These are phyloP conservation scores for Cheilinus undulatus DNA, from an alignment of 2,113 vertebrate species.

Conservation along the genomic window DNA sequence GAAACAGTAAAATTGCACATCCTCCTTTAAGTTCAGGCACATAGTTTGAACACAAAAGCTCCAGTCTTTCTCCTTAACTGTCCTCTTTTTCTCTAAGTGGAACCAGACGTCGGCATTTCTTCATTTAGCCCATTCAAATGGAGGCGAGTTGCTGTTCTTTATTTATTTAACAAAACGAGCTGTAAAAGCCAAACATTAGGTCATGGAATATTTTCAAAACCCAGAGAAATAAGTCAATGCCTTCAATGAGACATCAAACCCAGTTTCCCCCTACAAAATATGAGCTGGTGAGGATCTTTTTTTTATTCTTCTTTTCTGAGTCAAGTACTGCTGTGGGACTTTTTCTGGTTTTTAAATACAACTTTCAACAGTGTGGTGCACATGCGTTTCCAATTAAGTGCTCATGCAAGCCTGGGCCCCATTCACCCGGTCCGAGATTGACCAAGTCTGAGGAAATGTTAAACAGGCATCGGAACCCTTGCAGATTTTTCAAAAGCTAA, in stretches of 20 bases:
- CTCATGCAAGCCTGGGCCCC: conserved; percentile 73
- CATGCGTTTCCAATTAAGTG: conserved; percentile 84
- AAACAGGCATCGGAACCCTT: conserved; percentile 77
- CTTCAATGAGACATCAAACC: conserved; percentile 78
- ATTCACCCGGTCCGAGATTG: conserved; percentile 72
- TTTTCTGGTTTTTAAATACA: conserved; percentile 73
- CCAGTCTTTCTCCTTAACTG: conserved; percentile 73
- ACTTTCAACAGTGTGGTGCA: conserved; percentile 72
- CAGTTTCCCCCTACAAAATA: conserved; percentile 73
- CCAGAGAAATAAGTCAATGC: conserved; percentile 76
- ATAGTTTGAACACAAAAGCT: conserved; percentile 75
- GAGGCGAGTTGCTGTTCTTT: conserved; percentile 71
- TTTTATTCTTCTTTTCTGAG: conserved; percentile 51
- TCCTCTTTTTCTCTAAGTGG: conserved; percentile 77
- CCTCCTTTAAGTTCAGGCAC: conserved; percentile 55
- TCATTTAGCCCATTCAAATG: conserved; percentile 73
- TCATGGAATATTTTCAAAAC: conserved; percentile 82
- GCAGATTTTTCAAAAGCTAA: conserved; percentile 71
- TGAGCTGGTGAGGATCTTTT: conserved; percentile 75
- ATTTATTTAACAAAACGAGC: conserved; percentile 84
- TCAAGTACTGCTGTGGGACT: conserved; percentile 74
- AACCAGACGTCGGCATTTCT: conserved; percentile 81
- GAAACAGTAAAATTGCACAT: conserved; percentile 51
- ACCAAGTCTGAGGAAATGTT: conserved; percentile 79
- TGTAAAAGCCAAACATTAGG: conserved; percentile 84